Evolutionary conservation across 2,888 invertebrate species (phyloP), one percentile per base, ranked within the genome.

Genomic region (Andrena bucephala): DNA sequence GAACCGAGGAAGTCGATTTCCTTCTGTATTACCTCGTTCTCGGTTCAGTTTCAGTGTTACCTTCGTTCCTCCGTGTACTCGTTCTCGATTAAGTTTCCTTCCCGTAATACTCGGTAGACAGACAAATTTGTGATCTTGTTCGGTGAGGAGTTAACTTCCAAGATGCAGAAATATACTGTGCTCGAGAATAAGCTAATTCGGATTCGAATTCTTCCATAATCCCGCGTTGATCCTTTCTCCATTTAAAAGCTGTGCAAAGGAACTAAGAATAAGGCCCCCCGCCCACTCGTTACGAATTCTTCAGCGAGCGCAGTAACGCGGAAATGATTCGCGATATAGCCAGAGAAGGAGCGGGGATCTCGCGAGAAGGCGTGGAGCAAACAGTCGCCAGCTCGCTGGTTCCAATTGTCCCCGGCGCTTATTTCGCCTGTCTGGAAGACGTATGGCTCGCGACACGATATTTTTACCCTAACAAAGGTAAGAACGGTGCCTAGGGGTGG

Each of bases 361-460:
- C 6, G 29, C 7, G 52, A 60, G 59, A n/a, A n/a, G 27, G 33
- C 69, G 68, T 52, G 48, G 63, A 31, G 24, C 59, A 50, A 84
- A 63, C 69, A 73, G 36, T 72, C 69, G 66, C 31, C 42, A 57
- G 57, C 70, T 85, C 81, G 77, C 85, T 83, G 86, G 57, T 92
- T 92, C 91, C 92, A 92, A 92, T 93, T 92, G 92, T 91, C 85
- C 89, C 88, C 77, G 57, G 87, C 77, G 89, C 92, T 93, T 92
- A 92, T 93, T 93, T 92, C 92, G 90, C 85, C 91, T 91, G 92
- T 92, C 92, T 87, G 85, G 92, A 92, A 93, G 92, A 93, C 91
- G 85, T 91, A 93, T 91, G 90, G 85, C 91, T 78, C 86, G 88
- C 88, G 81, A 83, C 85, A 80, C 87, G 84, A 86, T 89, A 84